Conservation (phyloP, 1,140 invertebrate species). For the Chironomus tepperi region DNA sequence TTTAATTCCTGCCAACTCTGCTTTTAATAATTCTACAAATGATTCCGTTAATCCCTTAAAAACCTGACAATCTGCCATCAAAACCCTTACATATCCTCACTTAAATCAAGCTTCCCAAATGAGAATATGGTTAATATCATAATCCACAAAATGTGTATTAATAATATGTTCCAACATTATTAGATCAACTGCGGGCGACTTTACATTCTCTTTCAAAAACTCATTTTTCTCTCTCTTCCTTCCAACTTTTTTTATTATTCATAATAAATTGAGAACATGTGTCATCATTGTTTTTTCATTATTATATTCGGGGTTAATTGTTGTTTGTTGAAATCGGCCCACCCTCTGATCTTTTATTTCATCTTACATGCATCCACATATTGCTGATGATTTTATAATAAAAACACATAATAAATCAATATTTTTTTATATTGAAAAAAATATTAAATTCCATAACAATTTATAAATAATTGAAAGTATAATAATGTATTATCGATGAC, state of each 20-base stretch:
- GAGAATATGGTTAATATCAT: too few species aligned
- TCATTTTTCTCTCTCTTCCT: too few species aligned
- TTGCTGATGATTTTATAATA: constrained; percentile 5
- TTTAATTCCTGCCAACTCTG: too few species aligned
- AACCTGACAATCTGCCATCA: too few species aligned
- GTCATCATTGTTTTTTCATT: neutral
- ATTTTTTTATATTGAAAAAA: neutral
- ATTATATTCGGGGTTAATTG: constrained; percentile 13
- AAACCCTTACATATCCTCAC: too few species aligned
- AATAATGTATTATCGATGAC: neutral
- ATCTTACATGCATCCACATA: neutral
- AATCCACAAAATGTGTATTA: neutral
- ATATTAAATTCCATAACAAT: constrained; percentile 6
- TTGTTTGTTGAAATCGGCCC: constrained; percentile 2
- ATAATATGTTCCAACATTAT: neutral
- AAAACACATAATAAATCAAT: constrained; percentile 17
- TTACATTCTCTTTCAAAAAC: too few species aligned
- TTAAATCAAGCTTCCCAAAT: too few species aligned
- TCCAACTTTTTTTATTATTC: too few species aligned
- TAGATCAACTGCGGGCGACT: neutral
- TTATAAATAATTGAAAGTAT: constrained; percentile 11
- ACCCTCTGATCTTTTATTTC: neutral
- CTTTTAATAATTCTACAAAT: too few species aligned
- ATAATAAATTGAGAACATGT: constrained; percentile 19
- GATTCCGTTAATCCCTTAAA: too few species aligned